Percentiles rank a stretch among this genome's conserved stretches.
These are phyloP conservation scores for Premnoplex brunnescens DNA, from an alignment of 2,797 vertebrate genomes.

Conservation along the genomic window DNA sequence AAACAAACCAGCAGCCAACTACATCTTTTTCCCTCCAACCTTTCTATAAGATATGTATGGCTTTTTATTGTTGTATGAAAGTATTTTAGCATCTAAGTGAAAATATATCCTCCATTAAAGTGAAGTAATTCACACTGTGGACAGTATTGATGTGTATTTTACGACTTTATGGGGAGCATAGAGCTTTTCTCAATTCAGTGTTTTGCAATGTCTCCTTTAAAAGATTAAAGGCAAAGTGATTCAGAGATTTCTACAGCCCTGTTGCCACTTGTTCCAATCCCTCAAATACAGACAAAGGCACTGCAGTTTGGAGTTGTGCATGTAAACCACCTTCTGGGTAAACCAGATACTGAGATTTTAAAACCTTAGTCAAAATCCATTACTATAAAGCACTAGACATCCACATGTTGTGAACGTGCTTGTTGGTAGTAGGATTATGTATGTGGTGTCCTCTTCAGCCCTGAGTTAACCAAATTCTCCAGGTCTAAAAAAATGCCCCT, in stretches of 20 bases:
- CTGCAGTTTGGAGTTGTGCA: neutral
- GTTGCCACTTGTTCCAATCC: neutral
- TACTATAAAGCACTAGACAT: neutral
- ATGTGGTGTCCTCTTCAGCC: neutral
- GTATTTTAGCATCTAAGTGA: conserved; percentile 16
- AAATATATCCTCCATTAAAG: conserved; percentile 32
- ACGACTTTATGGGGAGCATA: neutral
- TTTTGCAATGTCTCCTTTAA: conserved; percentile 38
- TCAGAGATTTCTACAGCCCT: neutral
- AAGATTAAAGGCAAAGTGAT: conserved; percentile 2
- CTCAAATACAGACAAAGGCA: neutral
- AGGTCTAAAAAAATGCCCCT: neutral
- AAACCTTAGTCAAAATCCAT: neutral
- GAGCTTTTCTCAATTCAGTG: neutral
- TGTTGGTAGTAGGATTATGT: neutral
- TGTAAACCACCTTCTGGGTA: neutral
- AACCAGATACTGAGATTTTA: neutral
- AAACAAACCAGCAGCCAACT: neutral
- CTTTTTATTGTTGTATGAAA: neutral
- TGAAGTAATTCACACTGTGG: neutral
- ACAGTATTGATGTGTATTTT: conserved; percentile 13
- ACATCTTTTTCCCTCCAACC: neutral
- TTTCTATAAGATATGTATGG: neutral
- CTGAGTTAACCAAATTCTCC: neutral
- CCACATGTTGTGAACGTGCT: neutral